Evolutionary conservation across 37 sponge, comb jelly and placozoan genomes (phyloP).

Genomic region (Chondrilla cf. caribensis): DNA sequence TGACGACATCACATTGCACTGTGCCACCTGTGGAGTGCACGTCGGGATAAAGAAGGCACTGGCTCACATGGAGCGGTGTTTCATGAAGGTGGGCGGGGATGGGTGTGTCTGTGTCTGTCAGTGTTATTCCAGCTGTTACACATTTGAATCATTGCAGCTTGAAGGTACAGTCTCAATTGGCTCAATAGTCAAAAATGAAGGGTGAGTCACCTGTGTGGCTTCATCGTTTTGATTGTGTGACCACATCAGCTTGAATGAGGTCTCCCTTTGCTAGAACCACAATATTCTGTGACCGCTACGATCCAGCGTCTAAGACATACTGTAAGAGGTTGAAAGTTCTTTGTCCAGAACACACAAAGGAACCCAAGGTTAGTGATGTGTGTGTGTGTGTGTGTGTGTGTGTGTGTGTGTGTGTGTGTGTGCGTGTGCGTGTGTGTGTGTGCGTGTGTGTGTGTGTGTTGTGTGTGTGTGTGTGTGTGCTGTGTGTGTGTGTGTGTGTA

Average conservation of each 20-base stretch:
- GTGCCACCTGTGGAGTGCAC: conserved; percentile 87
- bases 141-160: too few species aligned
- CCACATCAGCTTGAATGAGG: too few species aligned
- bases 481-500: too few species aligned
- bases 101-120: background rate
- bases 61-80: conserved; percentile 95
- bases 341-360: conserved; percentile 97
- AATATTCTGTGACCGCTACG: conserved; percentile 93
- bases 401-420: too few species aligned
- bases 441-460: too few species aligned
- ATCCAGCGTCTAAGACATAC: conserved; percentile 80
- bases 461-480: too few species aligned
- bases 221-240: too few species aligned
- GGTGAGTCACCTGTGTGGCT: too few species aligned
- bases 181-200: conserved; percentile 71
- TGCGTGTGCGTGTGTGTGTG: too few species aligned
- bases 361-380: conserved; percentile 73
- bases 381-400: background rate
- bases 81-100: conserved; percentile 91
- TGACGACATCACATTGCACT: conserved; percentile 86
- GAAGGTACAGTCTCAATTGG: conserved; percentile 83
- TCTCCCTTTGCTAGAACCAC: conserved; percentile 35
- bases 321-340: conserved; percentile 88
- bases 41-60: conserved; percentile 74
- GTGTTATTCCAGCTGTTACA: too few species aligned